phyloP scores from a whole-genome alignment of 1,140 invertebrate genomes.

The Aphelinus certus region DNA sequence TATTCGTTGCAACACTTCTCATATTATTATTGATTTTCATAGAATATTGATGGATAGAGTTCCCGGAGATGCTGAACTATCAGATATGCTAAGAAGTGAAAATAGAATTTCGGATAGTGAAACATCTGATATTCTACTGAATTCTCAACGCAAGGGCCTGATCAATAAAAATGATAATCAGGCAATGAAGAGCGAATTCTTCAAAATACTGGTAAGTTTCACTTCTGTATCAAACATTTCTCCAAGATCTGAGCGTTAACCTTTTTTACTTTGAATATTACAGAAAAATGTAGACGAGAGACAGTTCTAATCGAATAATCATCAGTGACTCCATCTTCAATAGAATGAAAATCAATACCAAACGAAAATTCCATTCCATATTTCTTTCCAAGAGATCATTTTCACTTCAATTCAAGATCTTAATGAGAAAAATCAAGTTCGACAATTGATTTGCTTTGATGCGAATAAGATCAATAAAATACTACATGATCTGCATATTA shows the following conservation, averaged over 20 bases:
- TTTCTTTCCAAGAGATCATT: background rate
- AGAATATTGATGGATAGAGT: conserved; percentile 14
- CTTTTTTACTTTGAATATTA: background rate
- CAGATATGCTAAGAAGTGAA: background rate
- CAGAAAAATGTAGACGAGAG: conserved; percentile 31
- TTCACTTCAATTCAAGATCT: no score
- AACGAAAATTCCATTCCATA: background rate
- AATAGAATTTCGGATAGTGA: conserved; percentile 9
- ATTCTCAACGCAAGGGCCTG: conserved; percentile 1
- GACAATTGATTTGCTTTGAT: conserved; percentile 6
- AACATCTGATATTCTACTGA: conserved; percentile 8
- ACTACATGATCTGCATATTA: background rate
- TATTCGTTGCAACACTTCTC: no score
- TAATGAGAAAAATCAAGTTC: background rate
- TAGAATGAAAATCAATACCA: background rate
- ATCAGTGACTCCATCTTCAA: background rate
- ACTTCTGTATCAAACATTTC: background rate
- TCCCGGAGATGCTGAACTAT: background rate
- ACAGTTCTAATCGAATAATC: conserved; percentile 1
- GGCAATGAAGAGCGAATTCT: conserved; percentile 26
- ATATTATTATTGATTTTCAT: no score
- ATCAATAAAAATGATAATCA: background rate
- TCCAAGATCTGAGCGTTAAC: background rate
- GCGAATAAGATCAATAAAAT: background rate
- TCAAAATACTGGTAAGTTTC: conserved; percentile 30